phyloP scores from a whole-genome alignment of 2,888 invertebrate species.

The Pammene aurita region DNA sequence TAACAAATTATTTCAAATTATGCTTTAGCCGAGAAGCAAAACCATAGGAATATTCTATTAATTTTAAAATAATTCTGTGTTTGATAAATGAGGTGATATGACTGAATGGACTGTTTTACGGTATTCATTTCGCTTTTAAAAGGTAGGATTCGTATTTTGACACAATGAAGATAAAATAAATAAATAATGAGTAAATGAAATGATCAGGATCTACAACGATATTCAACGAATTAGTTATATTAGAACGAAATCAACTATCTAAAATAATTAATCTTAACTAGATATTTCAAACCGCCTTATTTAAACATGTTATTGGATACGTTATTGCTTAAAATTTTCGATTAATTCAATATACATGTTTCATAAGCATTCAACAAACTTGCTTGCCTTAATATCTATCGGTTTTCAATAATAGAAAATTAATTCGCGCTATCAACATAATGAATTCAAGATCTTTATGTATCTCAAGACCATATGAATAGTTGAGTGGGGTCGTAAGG shows the following conservation, averaged over 20 bases:
- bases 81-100: too few species aligned
- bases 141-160: too few species aligned
- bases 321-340: constrained; percentile 12
- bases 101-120: not conserved
- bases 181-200: too few species aligned
- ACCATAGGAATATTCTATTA: too few species aligned
- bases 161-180: too few species aligned
- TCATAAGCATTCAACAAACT: constrained; percentile 26
- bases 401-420: constrained; percentile 37
- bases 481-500: constrained; percentile 36
- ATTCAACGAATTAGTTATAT: not conserved
- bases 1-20: too few species aligned
- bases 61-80: too few species aligned
- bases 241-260: not conserved
- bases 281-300: not conserved
- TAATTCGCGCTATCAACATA: constrained; percentile 39
- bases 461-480: constrained; percentile 37
- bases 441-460: constrained; percentile 37
- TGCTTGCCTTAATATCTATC: constrained; percentile 30
- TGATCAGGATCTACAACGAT: not conserved
- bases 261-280: too few species aligned
- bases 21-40: too few species aligned
- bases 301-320: not conserved
- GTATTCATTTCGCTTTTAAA: not conserved
- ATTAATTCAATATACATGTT: constrained; percentile 24